Evolutionary conservation across 2,888 invertebrate genomes (phyloP).

Genomic region (Tyria jacobaeae): DNA sequence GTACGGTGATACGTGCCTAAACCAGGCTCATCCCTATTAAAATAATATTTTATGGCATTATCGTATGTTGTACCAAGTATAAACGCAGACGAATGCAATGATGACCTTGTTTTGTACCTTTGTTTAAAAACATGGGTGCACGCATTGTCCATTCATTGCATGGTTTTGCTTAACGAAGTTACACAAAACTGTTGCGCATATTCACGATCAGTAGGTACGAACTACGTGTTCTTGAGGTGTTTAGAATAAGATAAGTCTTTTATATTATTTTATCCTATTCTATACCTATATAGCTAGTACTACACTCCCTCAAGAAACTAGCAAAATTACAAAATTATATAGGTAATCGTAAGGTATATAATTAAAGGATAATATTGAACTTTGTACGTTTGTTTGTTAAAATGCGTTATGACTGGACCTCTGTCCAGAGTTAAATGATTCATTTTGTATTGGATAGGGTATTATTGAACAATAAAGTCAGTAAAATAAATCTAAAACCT

Average conservation of each 20-base stretch:
- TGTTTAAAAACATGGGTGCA: slow-evolving; percentile 17
- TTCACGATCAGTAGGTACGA: background rate
- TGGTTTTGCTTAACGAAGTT: slow-evolving; percentile 2
- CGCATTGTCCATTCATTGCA: slow-evolving; percentile 9
- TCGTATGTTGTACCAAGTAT: background rate
- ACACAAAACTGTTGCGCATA: background rate
- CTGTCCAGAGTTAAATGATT: too few relatives aligned
- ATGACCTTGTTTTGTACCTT: slow-evolving; percentile 6
- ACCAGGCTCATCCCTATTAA: too few relatives aligned
- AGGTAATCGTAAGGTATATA: background rate
- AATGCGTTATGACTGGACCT: too few relatives aligned
- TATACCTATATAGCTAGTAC: background rate
- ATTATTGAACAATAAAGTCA: too few relatives aligned
- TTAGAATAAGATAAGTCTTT: background rate
- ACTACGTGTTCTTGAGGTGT: background rate
- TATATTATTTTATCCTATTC: background rate
- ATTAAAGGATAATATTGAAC: background rate
- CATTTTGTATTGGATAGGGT: too few relatives aligned
- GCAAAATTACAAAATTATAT: background rate
- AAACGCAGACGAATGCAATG: slow-evolving; percentile 7
- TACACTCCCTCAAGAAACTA: background rate
- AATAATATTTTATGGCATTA: background rate
- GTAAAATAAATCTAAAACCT: too few relatives aligned
- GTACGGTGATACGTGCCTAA: too few relatives aligned
- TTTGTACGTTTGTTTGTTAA: background rate